Evolutionary conservation across 2,797 vertebrate genomes (phyloP), one percentile per base, ranked within the genome.

Genomic region (Xiphophorus birchmanni): DNA sequence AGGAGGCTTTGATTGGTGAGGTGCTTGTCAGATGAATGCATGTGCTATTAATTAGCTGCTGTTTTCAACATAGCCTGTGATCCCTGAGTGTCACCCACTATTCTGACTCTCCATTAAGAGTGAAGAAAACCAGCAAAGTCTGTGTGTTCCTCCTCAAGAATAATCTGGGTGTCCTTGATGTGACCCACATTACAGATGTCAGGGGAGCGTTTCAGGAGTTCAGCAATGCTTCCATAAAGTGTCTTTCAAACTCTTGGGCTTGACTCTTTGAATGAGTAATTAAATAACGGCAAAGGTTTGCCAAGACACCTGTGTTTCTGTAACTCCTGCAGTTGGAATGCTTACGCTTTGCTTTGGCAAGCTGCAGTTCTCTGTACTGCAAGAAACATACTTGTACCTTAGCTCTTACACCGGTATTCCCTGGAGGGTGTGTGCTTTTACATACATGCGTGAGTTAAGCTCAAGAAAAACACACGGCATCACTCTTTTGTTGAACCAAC

Each of bases 151-250:
- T 86, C 52, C 67, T 76, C 56, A 35, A 29, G 88, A 91, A 91
- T 89, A 89, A 86, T 82, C 87, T 73, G 23, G 10, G 82, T 93
- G 94, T 93, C 92, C 93, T 89, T 90, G 89, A 91, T 1, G 76
- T 93, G 92, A 93, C 92, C 91, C 86, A 75, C 82, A 56, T 75
- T 72, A 81, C 84, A 87, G 85, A 90, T 92, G 90, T 93, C 91
- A 88, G 75, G 47, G 73, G 85, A 86, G 86, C 67, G 72, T 89
- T 84, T 80, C 79, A 77, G 73, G 74, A 87, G 85, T 87, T 88
- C 82, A 90, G 67, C 60, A 15, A 47, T 58, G 71, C 69, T 81
- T 87, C 80, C 76, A 15, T 76, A 69, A 76, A 83, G 78, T 73
- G 80, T 76, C 72, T 82, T 84, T 80, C 29, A 83, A 84, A 80